These are phyloP conservation scores for Chironomus tepperi DNA, from an alignment of 1,140 invertebrate genomes.

Conservation along the genomic window DNA sequence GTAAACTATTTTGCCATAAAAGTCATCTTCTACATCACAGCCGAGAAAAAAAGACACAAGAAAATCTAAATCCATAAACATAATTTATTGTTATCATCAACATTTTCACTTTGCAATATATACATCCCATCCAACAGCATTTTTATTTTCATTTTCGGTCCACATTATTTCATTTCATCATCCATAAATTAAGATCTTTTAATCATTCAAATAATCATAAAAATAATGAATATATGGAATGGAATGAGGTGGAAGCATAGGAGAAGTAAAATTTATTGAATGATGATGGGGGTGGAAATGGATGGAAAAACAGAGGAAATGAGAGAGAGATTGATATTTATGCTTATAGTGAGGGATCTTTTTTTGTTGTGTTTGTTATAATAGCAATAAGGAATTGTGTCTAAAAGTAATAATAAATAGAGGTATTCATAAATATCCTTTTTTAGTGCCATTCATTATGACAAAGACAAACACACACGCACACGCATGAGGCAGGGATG, in stretches of 20 bases:
- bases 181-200: constrained; percentile 23
- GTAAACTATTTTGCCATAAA: constrained; percentile 8
- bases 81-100: constrained; percentile 21
- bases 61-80: constrained; percentile 7
- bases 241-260: not conserved
- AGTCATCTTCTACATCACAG: not conserved
- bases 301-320: not conserved
- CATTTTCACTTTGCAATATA: not conserved
- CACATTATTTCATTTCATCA: not conserved
- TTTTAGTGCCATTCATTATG: not conserved
- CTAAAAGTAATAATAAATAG: constrained; percentile 8
- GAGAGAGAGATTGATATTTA: constrained; percentile 17
- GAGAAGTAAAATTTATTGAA: no score
- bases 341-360: constrained; percentile 9
- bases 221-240: constrained; percentile 6
- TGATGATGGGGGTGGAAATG: not conserved
- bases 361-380: no score
- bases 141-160: not conserved
- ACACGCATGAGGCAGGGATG: no score
- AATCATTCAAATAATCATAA: constrained; percentile 24
- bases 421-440: constrained; percentile 13
- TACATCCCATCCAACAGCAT: no score
- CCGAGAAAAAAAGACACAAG: not conserved
- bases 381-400: not conserved
- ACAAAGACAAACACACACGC: not conserved